Conservation (phyloP, 2,888 invertebrate species). For the Sisyra terminalis region DNA sequence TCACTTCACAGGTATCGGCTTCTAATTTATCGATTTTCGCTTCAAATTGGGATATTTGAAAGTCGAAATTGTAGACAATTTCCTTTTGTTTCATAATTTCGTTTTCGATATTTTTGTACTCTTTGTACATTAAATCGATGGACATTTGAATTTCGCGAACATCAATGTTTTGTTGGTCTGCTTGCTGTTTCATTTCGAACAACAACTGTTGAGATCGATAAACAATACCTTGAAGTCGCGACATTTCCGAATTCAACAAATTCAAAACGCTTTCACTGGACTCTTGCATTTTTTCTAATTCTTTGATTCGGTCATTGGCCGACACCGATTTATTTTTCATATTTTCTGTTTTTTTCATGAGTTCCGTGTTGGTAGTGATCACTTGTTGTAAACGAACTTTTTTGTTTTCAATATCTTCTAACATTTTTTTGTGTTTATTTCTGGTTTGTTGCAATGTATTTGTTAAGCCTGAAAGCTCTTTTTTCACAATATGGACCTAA, state of each 20-base stretch:
- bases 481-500: slow-evolving; percentile 31
- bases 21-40: slow-evolving; percentile 16
- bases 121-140: slow-evolving; percentile 27
- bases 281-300: slow-evolving; percentile 42
- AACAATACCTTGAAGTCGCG: slow-evolving; percentile 32
- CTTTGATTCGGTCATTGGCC: slow-evolving; percentile 37
- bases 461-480: slow-evolving; percentile 29
- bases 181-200: slow-evolving; percentile 28
- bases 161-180: slow-evolving; percentile 31
- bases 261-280: slow-evolving; percentile 34
- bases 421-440: slow-evolving; percentile 16
- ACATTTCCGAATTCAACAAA: slow-evolving; percentile 28
- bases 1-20: slow-evolving; percentile 15
- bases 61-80: slow-evolving; percentile 16
- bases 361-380: slow-evolving; percentile 15
- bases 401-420: slow-evolving; percentile 16
- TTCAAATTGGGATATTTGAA: slow-evolving; percentile 19
- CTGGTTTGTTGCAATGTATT: slow-evolving; percentile 21
- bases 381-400: slow-evolving; percentile 14
- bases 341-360: slow-evolving; percentile 32
- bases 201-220: slow-evolving; percentile 32
- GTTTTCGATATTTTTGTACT: slow-evolving; percentile 22
- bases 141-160: slow-evolving; percentile 29
- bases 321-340: slow-evolving; percentile 34
- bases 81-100: slow-evolving; percentile 19